phyloP scores from a whole-genome alignment of 2,797 vertebrate species.

The Microctenopoma steveboyesi region DNA sequence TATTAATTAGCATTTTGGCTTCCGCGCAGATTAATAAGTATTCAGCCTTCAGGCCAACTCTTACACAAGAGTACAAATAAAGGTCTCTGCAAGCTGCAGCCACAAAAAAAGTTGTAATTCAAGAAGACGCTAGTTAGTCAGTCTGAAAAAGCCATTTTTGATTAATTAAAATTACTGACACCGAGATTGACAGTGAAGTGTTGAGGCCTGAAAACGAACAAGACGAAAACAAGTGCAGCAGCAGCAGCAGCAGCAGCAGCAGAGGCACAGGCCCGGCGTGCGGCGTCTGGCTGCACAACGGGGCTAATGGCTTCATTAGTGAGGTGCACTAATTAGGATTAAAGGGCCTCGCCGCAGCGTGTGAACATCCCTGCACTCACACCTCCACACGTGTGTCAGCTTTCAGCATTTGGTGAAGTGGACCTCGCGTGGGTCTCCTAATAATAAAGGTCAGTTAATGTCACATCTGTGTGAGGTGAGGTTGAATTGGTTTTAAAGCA shows the following conservation, averaged over 20 bases:
- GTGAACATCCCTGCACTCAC: slow-evolving; percentile 42
- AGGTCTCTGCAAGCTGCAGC: slow-evolving; percentile 32
- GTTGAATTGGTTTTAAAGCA: background rate
- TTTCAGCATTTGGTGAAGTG: background rate
- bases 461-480: too few relatives aligned
- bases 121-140: slow-evolving; percentile 1
- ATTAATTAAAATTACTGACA: slow-evolving; percentile 14
- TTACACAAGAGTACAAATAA: slow-evolving; percentile 38
- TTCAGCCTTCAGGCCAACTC: slow-evolving; percentile 52
- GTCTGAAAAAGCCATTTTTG: slow-evolving; percentile 18
- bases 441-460: background rate
- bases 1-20: slow-evolving; percentile 57
- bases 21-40: slow-evolving; percentile 57
- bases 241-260: slow-evolving; percentile 32
- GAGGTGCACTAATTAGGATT: slow-evolving; percentile 74
- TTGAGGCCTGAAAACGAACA: slow-evolving; percentile 20
- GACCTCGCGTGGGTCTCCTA: background rate
- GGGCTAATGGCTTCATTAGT: slow-evolving; percentile 69
- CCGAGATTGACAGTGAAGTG: slow-evolving; percentile 11
- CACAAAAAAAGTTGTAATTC: slow-evolving; percentile 26
- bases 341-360: slow-evolving; percentile 55
- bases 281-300: slow-evolving; percentile 47
- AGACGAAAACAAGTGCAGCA: slow-evolving; percentile 35
- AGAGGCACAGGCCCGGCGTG: slow-evolving; percentile 5
- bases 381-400: slow-evolving; percentile 36